These are phyloP conservation scores for Planococcus citri DNA, from an alignment of 1,140 invertebrate species.

Conservation along the genomic window DNA sequence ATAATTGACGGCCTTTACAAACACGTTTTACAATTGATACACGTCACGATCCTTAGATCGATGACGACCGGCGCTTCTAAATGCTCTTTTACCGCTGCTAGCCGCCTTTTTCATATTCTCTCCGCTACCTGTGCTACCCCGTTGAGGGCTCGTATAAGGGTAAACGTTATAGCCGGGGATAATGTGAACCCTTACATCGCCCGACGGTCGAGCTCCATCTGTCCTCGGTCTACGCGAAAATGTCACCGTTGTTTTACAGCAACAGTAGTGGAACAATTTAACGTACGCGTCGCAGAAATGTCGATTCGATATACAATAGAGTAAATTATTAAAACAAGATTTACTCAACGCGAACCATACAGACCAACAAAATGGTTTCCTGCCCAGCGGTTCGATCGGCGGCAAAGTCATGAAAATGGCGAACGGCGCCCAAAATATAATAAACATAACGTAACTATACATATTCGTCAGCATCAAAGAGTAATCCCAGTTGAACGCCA, in stretches of 20 bases:
- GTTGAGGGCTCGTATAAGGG: constrained; percentile 47
- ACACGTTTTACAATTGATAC: constrained; percentile 22
- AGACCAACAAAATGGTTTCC: constrained; percentile 45
- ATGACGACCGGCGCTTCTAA: not conserved
- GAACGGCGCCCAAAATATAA: constrained; percentile 56
- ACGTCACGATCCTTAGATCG: constrained; percentile 21
- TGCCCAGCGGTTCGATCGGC: constrained; percentile 37
- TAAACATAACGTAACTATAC: constrained; percentile 47
- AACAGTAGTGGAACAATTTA: constrained; percentile 69
- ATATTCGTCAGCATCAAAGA: constrained; percentile 49
- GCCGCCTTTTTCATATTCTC: constrained; percentile 27
- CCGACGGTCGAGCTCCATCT: constrained; percentile 40
- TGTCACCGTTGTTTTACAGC: constrained; percentile 63
- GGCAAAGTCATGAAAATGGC: constrained; percentile 41
- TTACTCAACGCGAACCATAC: constrained; percentile 56
- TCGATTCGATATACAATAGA: constrained; percentile 50
- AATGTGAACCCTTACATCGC: constrained; percentile 62
- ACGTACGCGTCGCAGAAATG: constrained; percentile 62
- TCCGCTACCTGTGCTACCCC: constrained; percentile 25
- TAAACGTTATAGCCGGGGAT: constrained; percentile 60
- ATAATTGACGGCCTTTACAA: not conserved
- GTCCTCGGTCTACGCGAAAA: constrained; percentile 48
- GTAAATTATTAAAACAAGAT: constrained; percentile 50
- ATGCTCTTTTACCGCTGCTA: constrained; percentile 12
- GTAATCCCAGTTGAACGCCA: constrained; percentile 49